Evolutionary conservation across 1,140 invertebrate genomes (phyloP), one percentile per base, ranked within the genome.

Genomic region (Charaxes varanes): DNA sequence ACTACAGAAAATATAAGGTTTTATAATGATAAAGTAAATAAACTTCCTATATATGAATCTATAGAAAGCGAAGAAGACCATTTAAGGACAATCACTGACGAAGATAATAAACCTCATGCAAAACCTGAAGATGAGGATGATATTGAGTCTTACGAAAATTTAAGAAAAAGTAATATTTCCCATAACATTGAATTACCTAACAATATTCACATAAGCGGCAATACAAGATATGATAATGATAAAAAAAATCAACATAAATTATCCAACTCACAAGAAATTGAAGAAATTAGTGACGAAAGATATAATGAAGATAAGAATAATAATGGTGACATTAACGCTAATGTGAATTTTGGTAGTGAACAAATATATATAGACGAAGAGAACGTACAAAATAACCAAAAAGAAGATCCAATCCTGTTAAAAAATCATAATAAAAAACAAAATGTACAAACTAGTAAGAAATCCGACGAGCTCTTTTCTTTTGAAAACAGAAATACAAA

Each of bases 251-350:
- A 31, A 12, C 11, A 17, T 31, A 14, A 31, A 4, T 17, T 31
- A 0, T 17, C 14, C 6, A 31, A 17, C 4, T 8, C 51, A n/a
- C 15, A 18, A 32, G 2, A 17, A 31, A 23, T 23, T 10, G 5
- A 6, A 37, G 43, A 35, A 43, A 32, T 37, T 16, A 32, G 11
- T 24, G 6, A 30, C 21, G 42, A 41, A 28, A 32, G 31, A 17
- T 6, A 43, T 4, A 16, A 32, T 6, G 22, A 26, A 12, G 23
- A n/a, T n/a, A n/a, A n/a, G n/a, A n/a, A n/a, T n/a, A n/a, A n/a
- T n/a, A n/a, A 26, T 4, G 23, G 13, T 11, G 23, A 12, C n/a
- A n/a, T n/a, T 12, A 1, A 26, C 4, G 3, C 28, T 10, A 28
- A 18, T 8, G 28, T 17, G 18, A 17, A 31, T 17, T 31, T 8